Base-by-base conservation (phyloP, 2,888 invertebrate species). In the Trachelus tabidus region DNA sequence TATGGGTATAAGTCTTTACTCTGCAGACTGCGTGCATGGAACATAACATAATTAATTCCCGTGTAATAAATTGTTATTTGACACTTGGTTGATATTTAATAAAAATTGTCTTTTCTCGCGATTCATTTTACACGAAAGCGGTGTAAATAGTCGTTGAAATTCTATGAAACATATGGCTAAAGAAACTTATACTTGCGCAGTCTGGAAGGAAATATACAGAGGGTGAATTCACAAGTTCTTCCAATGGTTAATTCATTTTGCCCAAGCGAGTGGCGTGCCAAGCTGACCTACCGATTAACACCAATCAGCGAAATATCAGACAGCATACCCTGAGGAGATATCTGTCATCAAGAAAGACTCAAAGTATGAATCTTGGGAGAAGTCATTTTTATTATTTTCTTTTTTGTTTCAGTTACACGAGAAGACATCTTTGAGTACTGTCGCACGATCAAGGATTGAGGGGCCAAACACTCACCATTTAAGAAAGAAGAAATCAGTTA, bases 251-350 rank as follows among this genome's bases (percentile, higher is more conserved):
- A 69, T 40, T 77, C 73, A 76, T 80, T 79, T 68, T 35, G 37
- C 40, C 69, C 56, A 84, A 83, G 76, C 81, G 83, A 83, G 77
- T 81, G 80, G 85, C 84, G 81, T 81, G 79, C 77, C 75, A 34
- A 75, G 75, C 81, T 87, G 89, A 89, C 89, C 89, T 84, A 81
- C 83, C 84, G 85, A 87, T 89, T 89, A 87, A 89, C 89, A 86
- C 83, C 86, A 87, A 89, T 89, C 87, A 88, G 81, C 83, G 82
- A 83, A 83, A 80, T 82, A 82, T 79, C 82, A 83, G 79, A 78
- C 83, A 23, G 34, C 79, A 78, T 77, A 79, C 81, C 73, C 68
- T 74, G 73, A 79, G 75, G 79, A 81, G 71, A 71, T 15, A 71
- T 31, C 6, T 34, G 31, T 71, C 71, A 71, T 34, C 31, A 31